Evolutionary conservation across 2,113 vertebrate species (phyloP), one percentile per base, ranked within the genome.

Genomic region (Pholis gunnellus): DNA sequence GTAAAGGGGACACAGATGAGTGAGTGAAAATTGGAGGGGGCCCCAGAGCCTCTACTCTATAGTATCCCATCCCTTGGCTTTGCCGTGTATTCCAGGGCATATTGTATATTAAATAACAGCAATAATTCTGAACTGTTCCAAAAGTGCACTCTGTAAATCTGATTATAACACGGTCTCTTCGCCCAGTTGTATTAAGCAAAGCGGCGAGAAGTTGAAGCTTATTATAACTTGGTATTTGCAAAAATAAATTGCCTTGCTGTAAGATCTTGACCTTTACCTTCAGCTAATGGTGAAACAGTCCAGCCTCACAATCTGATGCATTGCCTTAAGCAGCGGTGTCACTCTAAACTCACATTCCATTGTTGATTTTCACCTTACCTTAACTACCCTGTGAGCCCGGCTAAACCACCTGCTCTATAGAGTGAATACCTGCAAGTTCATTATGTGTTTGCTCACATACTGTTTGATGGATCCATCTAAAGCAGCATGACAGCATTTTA

Each of bases 181-280:
- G 10, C 31, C 42, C 25, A 57, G 38, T 54, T 73, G 29, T 73
- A 72, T 83, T 85, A 74, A 87, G 64, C 52, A 65, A 54, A 72
- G 50, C 25, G 3, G 36, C 29, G 8, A 80, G 63, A 71, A 72
- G 74, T 9, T 71, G 67, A 72, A 54, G 22, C 57, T 76, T 81
- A 78, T 85, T 85, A 85, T 78, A 67, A 85, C 70, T 83, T 85
- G 79, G 73, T 83, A 87, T 91, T 87, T 87, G 69, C 6, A 22
- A 84, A 87, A 89, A 78, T 71, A 84, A 86, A 87, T 77, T 82
- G 78, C 66, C 22, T 69, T n/a, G 82, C 81, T 67, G 57, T 87
- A 77, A 76, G 67, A 83, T 70, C 61, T 5, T 79, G 87, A 92
- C 81, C 85, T 84, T 90, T 85, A 87, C 56, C 78, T 84, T 69